Base-by-base conservation (phyloP, 2,888 invertebrate genomes). In the Crossocerus cetratus region DNA sequence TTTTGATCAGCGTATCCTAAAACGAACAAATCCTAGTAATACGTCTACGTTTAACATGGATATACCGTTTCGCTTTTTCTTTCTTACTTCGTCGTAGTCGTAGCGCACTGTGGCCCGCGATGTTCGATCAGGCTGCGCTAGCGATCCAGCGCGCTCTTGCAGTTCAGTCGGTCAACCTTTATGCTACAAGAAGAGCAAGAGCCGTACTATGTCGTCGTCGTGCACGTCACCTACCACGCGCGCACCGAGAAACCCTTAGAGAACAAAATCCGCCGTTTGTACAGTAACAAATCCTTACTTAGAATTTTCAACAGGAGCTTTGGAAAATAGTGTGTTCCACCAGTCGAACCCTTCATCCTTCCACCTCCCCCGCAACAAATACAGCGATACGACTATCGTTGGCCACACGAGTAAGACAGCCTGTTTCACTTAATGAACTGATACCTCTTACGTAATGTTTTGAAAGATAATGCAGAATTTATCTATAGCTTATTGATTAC, bases 381-480 rank as follows among this genome's bases (percentile, higher is more conserved):
- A 72, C 62, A 73, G 76, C 80, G 77, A 82, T 80, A 78, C 80
- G 82, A 85, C 74, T 80, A 82, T 85, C 83, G 84, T 83, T 84
- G 86, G 83, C 85, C 86, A 86, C 84, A 80, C 84, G 81, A 80
- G 81, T 83, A 83, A 82, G 85, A 85, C 86, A 84, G 84, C 83
- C 87, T 88, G 85, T 87, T 32, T 87, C 86, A 88, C 83, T 83
- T 79, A 82, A 83, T 87, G 86, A 86, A 86, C 83, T 83, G 76
- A 83, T 84, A 83, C 76, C 72, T 80, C 82, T 87, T 87, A 81
- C 78, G 76, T 72, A 80, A 83, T 85, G 83, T 14, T 86, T 86
- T 87, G 81, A 87, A 87, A 88, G 88, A 86, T 86, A 86, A 87
- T 87, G 86, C 83, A 88, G 80, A 76, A 85, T 79, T 77, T 83